Conservation (phyloP, 1,140 invertebrate genomes). For the Hirudo medicinalis region DNA sequence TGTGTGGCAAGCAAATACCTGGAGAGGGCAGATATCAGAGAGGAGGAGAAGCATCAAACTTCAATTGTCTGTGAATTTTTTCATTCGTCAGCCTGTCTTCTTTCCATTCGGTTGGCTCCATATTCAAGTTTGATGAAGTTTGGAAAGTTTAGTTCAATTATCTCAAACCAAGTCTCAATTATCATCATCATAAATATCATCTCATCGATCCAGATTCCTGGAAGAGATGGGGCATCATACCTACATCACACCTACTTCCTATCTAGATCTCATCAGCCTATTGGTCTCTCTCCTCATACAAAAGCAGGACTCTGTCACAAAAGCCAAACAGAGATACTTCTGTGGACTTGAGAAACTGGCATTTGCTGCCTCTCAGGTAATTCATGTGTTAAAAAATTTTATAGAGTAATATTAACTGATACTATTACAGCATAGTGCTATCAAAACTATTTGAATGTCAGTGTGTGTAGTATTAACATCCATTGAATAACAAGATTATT, state of each 20-base stretch:
- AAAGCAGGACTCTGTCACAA: constrained; percentile 64
- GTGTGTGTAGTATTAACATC: too few species aligned
- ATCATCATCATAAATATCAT: background rate
- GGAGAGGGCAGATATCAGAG: constrained; percentile 21
- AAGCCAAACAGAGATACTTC: constrained; percentile 63
- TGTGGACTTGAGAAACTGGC: constrained; percentile 70
- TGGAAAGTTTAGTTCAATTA: background rate
- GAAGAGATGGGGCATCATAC: constrained; percentile 55
- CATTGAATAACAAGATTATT: too few species aligned
- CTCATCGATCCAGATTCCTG: constrained; percentile 48
- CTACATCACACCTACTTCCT: constrained; percentile 77
- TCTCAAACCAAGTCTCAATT: too few species aligned
- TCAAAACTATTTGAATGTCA: too few species aligned
- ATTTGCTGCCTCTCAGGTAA: constrained; percentile 50
- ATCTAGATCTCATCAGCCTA: constrained; percentile 68
- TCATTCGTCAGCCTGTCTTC: constrained; percentile 11
- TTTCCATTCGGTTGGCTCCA: constrained; percentile 48
- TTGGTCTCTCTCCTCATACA: constrained; percentile 60
- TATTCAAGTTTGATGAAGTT: background rate
- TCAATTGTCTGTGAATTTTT: constrained; percentile 21
- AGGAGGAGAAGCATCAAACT: constrained; percentile 20
- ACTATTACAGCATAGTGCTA: too few species aligned
- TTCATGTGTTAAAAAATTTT: background rate
- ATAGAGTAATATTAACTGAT: background rate
- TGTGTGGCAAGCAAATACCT: constrained; percentile 23